Conservation (phyloP, 2,888 invertebrate genomes). For the Brachynemurus nebulosus region DNA sequence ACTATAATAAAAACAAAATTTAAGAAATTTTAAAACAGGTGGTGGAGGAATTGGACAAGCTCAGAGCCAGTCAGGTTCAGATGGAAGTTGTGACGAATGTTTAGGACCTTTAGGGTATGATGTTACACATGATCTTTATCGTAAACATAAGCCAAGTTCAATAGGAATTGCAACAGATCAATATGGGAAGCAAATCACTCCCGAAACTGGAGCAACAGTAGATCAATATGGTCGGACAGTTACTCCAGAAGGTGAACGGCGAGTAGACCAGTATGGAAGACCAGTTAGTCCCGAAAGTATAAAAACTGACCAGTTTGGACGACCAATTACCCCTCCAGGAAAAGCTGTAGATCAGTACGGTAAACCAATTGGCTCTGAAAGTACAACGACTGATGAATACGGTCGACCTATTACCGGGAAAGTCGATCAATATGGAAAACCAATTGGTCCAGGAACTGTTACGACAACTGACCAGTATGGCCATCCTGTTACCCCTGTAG, state of each 20-base stretch:
- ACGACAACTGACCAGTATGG: not conserved
- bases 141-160: not conserved
- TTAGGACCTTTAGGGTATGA: conserved; percentile 23
- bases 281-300: not conserved
- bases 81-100: conserved; percentile 55
- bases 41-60: conserved; percentile 78
- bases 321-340: not conserved
- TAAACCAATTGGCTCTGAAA: not conserved
- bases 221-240: not conserved
- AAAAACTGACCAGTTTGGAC: not conserved
- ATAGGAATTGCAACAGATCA: not conserved
- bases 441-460: not conserved
- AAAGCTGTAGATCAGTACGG: not conserved
- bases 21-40: conserved; percentile 32
- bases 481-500: not conserved
- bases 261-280: not conserved
- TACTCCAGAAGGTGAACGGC: not conserved
- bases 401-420: not conserved
- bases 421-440: not conserved
- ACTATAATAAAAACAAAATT: not conserved
- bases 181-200: not conserved
- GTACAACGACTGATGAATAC: too few species aligned
- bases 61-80: conserved; percentile 66
- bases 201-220: not conserved
- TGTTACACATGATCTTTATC: not conserved